Percentiles rank a stretch among this genome's conserved stretches.
Evolutionary conservation across 2,797 vertebrate genomes (phyloP).

Genomic region (Eupleurogrammus muticus): DNA sequence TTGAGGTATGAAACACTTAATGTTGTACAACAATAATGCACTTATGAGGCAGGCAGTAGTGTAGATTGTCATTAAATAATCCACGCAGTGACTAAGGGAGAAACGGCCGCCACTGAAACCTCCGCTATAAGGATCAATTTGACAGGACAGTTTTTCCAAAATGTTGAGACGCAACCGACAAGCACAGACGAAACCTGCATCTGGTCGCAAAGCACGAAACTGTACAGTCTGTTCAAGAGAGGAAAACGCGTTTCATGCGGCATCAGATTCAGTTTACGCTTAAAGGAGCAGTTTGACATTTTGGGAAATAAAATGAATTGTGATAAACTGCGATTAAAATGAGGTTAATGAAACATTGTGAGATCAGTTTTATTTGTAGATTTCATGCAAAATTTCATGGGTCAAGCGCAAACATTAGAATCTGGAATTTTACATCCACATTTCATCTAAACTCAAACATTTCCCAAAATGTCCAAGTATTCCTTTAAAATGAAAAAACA

Average conservation of each 20-base stretch:
- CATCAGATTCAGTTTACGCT: conserved; percentile 16
- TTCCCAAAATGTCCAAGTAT: conserved; percentile 23
- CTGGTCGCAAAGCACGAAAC: conserved; percentile 20
- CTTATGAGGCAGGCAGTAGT: conserved; percentile 80
- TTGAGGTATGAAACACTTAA: conserved; percentile 74
- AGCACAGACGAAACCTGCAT: conserved; percentile 6
- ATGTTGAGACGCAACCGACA: background rate
- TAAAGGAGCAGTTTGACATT: conserved; percentile 1
- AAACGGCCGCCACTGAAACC: conserved; percentile 49
- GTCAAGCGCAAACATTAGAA: no score
- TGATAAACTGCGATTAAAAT: no score
- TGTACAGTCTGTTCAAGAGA: conserved; percentile 14
- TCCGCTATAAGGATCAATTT: conserved; percentile 51
- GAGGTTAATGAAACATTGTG: no score
- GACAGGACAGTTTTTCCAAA: background rate
- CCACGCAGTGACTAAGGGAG: conserved; percentile 50
- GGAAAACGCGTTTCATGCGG: conserved; percentile 28
- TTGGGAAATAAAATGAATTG: no score
- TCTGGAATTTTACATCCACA: no score
- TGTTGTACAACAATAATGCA: conserved; percentile 84
- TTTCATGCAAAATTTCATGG: no score
- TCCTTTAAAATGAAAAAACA: conserved; percentile 8
- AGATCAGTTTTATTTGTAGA: no score
- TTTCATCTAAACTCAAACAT: no score
- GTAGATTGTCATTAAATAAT: conserved; percentile 60